A percentile compares a stretch with the other conserved stretches of the same genome.
These are phyloP conservation scores for Torymus tubicola DNA, from an alignment of 2,888 invertebrate species.

Conservation along the genomic window DNA sequence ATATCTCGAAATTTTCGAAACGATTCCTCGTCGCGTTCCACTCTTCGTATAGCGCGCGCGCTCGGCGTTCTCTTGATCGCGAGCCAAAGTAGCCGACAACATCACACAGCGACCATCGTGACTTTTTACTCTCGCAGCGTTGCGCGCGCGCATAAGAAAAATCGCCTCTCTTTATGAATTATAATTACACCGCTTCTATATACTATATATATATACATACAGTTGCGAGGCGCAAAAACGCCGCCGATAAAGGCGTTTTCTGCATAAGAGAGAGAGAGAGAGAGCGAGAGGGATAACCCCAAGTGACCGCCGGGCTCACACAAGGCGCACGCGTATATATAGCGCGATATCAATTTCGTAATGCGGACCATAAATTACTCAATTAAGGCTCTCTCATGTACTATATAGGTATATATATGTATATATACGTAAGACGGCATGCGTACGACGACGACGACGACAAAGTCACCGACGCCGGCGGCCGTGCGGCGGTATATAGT, in stretches of 20 bases:
- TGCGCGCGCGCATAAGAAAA: neutral
- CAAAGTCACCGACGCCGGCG: neutral
- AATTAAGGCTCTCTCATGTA: slow-evolving; percentile 13
- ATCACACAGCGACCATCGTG: neutral
- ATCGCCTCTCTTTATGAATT: neutral
- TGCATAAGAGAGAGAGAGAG: slow-evolving; percentile 2
- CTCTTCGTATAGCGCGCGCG: neutral
- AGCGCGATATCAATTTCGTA: slow-evolving; percentile 42
- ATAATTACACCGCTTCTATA: too few relatives aligned
- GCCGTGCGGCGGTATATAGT: too few relatives aligned
- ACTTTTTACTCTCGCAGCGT: slow-evolving; percentile 1
- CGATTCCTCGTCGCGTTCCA: slow-evolving; percentile 11
- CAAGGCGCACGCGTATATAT: too few relatives aligned
- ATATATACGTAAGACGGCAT: neutral
- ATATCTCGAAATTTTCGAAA: slow-evolving; percentile 31
- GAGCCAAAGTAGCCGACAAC: slow-evolving; percentile 33
- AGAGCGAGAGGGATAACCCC: slow-evolving; percentile 49
- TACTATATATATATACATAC: too few relatives aligned
- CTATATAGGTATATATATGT: too few relatives aligned
- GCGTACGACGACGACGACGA: neutral
- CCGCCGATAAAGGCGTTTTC: slow-evolving; percentile 21
- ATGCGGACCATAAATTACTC: slow-evolving; percentile 33
- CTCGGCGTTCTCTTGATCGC: slow-evolving; percentile 13
- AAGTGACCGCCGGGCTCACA: neutral
- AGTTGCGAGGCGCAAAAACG: neutral